Evolutionary conservation across 1,140 invertebrate species (phyloP), one percentile per base, ranked within the genome.

Genomic region (Bombus polaris): DNA sequence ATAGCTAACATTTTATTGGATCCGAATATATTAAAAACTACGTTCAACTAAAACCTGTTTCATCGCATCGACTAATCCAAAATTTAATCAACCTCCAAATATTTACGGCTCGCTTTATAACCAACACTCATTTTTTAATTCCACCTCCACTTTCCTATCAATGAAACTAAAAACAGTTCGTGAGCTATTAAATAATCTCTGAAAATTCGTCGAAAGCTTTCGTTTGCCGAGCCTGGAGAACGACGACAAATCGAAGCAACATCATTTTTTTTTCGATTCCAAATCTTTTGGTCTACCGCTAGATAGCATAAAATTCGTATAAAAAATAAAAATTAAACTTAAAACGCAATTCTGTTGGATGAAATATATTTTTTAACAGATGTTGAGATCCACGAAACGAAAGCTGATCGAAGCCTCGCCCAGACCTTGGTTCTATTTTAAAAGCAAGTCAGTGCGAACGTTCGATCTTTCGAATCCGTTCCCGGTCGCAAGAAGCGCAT

Each of bases 351-450:
- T 10, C 6, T 12, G 32, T 18, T 32, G 32, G 3, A 37, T n/a
- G 35, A 39, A 25, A 28, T 39, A 44, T 44, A 37, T 35, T 59
- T 73, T 83, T n/a, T 47, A 71, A 75, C 68, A 47, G 65, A 59
- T 71, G 83, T 79, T 71, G 39, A 57, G 62, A 75, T 85, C 18
- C 80, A 59, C 62, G 75, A n/a, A 85, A 80, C 65, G 32, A 44
- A 72, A 32, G 44, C 47, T 39, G 53, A 70, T 70, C 76, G 79
- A 85, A 86, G 66, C 79, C 76, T 77, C 77, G 72, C 85, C 72
- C 57, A 91, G 92, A 91, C 92, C 93, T 94, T 92, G 91, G 86
- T 92, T 90, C 93, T 93, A 94, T 94, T 94, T 94, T 93, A 91
- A 92, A 92, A 92, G 82, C 85, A 83, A 83, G 39, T 75, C 77